A percentile compares a stretch with the other conserved stretches of the same genome.
Conservation (phyloP, 2,797 vertebrate genomes). For the Gymnoscopelus microlampas region DNA sequence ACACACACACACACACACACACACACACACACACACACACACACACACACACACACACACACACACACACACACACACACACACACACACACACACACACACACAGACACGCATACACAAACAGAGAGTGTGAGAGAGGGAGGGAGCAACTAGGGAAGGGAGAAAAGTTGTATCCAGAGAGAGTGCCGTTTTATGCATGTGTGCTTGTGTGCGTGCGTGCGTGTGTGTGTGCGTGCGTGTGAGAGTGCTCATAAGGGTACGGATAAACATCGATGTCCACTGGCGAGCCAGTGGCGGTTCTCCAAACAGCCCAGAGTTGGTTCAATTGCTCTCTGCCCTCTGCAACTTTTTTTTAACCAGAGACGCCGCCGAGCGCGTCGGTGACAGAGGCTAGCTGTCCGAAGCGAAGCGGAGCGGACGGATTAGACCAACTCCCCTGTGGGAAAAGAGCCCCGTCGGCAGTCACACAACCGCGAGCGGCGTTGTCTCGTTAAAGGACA, state of each 20-base stretch:
- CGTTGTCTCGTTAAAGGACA: slow-evolving; percentile 44
- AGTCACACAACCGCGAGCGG: slow-evolving; percentile 43
- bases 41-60: slow-evolving; percentile 23
- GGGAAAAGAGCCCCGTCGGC: slow-evolving; percentile 74
- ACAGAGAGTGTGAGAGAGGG: neutral
- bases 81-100: too few relatives aligned
- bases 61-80: neutral
- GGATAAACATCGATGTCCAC: too few relatives aligned
- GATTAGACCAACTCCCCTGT: slow-evolving; percentile 79
- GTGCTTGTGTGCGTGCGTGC: neutral
- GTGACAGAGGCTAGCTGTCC: slow-evolving; percentile 70
- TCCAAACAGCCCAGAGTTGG: too few relatives aligned
- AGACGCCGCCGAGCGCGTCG: slow-evolving; percentile 63
- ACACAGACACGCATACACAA: neutral
- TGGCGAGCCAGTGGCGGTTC: too few relatives aligned
- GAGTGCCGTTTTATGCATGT: too few relatives aligned
- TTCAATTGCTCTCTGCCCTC: slow-evolving; percentile 55
- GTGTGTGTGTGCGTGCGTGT: neutral
- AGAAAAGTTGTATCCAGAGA: neutral
- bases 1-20: slow-evolving; percentile 62
- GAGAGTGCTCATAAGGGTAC: neutral
- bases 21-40: slow-evolving; percentile 26
- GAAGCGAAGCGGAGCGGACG: slow-evolving; percentile 70
- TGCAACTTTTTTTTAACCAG: slow-evolving; percentile 61
- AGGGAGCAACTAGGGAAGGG: neutral